phyloP scores from a whole-genome alignment of 2,797 vertebrate species.

The Margarornis squamiger region DNA sequence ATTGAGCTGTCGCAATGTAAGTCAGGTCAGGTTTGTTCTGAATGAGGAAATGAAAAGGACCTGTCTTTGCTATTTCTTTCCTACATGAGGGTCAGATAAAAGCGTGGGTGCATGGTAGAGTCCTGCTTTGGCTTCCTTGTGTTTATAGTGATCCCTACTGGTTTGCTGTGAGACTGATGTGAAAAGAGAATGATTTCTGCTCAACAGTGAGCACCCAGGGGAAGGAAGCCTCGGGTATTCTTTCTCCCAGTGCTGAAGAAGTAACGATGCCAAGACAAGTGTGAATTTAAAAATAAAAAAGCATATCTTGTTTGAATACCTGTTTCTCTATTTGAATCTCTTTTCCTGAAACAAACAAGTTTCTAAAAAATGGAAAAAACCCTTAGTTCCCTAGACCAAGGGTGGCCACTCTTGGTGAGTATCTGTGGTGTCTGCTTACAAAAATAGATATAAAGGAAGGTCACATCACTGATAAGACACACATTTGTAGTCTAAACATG shows the following conservation, averaged over 20 bases:
- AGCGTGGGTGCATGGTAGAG: not conserved
- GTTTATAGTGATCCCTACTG: slow-evolving; percentile 4
- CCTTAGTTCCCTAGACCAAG: not conserved
- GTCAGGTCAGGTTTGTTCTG: not conserved
- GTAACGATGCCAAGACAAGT: not conserved
- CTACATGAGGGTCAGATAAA: not conserved
- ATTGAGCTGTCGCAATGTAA: not conserved
- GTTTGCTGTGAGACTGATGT: not conserved
- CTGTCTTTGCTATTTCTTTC: not conserved
- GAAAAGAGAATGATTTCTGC: not conserved
- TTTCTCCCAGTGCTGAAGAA: not conserved
- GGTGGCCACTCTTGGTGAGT: not conserved
- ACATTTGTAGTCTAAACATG: not conserved
- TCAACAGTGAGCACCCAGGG: not conserved
- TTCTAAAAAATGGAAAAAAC: not conserved
- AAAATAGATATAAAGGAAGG: not conserved
- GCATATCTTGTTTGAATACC: not conserved
- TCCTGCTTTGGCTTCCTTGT: not conserved
- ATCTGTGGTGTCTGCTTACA: not conserved
- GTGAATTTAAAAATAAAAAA: not conserved
- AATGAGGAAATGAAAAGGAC: not conserved
- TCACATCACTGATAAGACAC: not conserved
- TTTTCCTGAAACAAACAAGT: not conserved
- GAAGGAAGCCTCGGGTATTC: not conserved
- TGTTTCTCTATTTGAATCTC: not conserved